phyloP scores from a whole-genome alignment of 1,140 invertebrate species.

The Thaumetopoea pityocampa region DNA sequence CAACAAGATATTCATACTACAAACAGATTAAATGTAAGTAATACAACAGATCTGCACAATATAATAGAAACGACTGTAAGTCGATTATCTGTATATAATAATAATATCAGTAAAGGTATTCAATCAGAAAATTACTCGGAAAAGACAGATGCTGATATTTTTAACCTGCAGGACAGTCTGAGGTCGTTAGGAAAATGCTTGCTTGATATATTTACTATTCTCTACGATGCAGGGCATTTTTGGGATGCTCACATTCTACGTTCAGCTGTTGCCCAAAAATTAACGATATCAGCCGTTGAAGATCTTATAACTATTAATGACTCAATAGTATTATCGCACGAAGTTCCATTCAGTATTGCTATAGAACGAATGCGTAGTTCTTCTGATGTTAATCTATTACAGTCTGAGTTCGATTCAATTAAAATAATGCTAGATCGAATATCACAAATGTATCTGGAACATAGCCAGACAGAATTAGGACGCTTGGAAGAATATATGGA shows the following conservation, averaged over 20 bases:
- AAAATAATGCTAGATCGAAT: slow-evolving; percentile 29
- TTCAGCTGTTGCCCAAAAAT: slow-evolving; percentile 41
- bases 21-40: neutral
- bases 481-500: slow-evolving; percentile 48
- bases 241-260: slow-evolving; percentile 51
- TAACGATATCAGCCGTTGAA: slow-evolving; percentile 51
- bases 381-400: slow-evolving; percentile 43
- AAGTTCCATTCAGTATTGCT: slow-evolving; percentile 42
- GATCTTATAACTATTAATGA: slow-evolving; percentile 48
- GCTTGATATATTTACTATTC: slow-evolving; percentile 38
- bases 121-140: slow-evolving; percentile 15
- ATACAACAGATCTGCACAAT: slow-evolving; percentile 22
- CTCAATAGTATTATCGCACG: slow-evolving; percentile 41
- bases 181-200: slow-evolving; percentile 36
- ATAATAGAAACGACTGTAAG: slow-evolving; percentile 27
- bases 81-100: slow-evolving; percentile 16
- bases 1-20: slow-evolving; percentile 6
- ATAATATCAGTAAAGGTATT: no score
- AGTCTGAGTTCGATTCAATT: slow-evolving; percentile 34
- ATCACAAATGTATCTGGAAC: slow-evolving; percentile 35
- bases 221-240: slow-evolving; percentile 43
- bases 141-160: slow-evolving; percentile 22
- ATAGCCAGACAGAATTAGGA: slow-evolving; percentile 37
- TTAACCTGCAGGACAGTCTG: slow-evolving; percentile 42
- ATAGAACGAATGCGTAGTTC: slow-evolving; percentile 43